A percentile compares a stretch with the other conserved stretches of the same genome.
Conservation (phyloP, 1,140 invertebrate species). For the Drosophila sproati region DNA sequence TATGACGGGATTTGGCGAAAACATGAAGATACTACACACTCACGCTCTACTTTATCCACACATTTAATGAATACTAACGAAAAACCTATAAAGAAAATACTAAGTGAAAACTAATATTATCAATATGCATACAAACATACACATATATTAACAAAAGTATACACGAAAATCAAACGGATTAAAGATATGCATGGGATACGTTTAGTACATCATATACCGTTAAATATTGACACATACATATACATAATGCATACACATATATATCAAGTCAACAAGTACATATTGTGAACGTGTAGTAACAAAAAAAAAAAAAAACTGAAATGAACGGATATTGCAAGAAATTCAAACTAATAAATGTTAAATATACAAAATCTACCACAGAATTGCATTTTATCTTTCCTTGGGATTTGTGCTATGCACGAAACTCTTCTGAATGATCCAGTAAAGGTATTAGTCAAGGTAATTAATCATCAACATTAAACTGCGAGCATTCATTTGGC, state of each 20-base stretch:
- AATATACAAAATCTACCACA: conserved; percentile 62
- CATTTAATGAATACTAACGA: conserved; percentile 5
- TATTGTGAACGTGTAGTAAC: conserved; percentile 68
- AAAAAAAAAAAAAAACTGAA: conserved; percentile 51
- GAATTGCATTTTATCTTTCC: too few relatives aligned
- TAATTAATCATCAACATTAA: too few relatives aligned
- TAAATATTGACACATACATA: conserved; percentile 24
- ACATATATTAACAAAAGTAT: conserved; percentile 25
- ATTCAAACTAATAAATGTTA: conserved; percentile 76
- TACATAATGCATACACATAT: conserved; percentile 28
- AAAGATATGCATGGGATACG: conserved; percentile 39
- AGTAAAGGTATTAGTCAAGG: too few relatives aligned
- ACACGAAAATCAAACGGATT: conserved; percentile 14
- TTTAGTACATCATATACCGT: conserved; percentile 46
- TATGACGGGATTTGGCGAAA: too few relatives aligned
- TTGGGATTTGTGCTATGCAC: too few relatives aligned
- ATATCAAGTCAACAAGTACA: conserved; percentile 69
- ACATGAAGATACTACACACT: conserved; percentile 9
- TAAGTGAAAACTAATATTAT: conserved; percentile 54
- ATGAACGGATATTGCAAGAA: conserved; percentile 64
- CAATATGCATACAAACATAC: conserved; percentile 25
- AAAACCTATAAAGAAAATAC: conserved; percentile 13
- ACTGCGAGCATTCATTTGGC: too few relatives aligned
- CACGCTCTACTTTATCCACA: conserved; percentile 33
- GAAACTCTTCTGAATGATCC: too few relatives aligned